Conservation (phyloP, 92 coral and sea anemone genomes). For the Zoanthus sociatus region DNA sequence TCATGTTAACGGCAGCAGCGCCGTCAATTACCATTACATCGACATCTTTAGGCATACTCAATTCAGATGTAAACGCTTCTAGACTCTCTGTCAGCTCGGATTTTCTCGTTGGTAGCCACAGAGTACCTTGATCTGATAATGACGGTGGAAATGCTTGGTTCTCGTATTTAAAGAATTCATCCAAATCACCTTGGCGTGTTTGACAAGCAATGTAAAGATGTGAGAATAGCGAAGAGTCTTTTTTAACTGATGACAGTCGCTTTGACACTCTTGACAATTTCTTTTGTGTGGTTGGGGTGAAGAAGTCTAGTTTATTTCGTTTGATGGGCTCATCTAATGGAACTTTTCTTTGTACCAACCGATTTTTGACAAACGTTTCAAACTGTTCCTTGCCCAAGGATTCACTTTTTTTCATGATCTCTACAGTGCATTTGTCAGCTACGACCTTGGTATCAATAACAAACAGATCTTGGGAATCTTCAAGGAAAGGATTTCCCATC, state of each 20-base stretch:
- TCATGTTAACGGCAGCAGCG: constrained; percentile 16
- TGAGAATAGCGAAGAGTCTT: constrained; percentile 24
- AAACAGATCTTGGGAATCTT: constrained; percentile 16
- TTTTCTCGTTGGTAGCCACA: constrained; percentile 7
- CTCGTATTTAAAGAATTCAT: constrained; percentile 15
- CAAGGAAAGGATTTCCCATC: constrained; percentile 17
- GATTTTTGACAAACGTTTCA: constrained; percentile 35
- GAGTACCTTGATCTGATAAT: constrained; percentile 18
- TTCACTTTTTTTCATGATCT: constrained; percentile 24
- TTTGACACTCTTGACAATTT: constrained; percentile 24
- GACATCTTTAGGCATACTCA: neutral
- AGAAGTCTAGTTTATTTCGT: constrained; percentile 30
- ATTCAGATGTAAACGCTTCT: constrained; percentile 16
- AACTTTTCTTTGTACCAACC: constrained; percentile 10
- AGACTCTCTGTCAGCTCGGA: constrained; percentile 19
- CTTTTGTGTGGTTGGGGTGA: constrained; percentile 20
- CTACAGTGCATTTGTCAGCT: constrained; percentile 23
- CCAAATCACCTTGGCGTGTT: constrained; percentile 7
- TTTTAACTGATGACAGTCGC: constrained; percentile 23
- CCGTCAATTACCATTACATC: constrained; percentile 14
- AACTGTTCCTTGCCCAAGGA: constrained; percentile 36
- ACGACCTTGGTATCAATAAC: constrained; percentile 14
- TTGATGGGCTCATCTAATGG: constrained; percentile 33
- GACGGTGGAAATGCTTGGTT: constrained; percentile 26
- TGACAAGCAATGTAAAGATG: constrained; percentile 9